Percentiles rank a stretch among this genome's conserved stretches.
Conservation (phyloP, 2,888 invertebrate genomes). For the Pristionchus entomophagus region DNA sequence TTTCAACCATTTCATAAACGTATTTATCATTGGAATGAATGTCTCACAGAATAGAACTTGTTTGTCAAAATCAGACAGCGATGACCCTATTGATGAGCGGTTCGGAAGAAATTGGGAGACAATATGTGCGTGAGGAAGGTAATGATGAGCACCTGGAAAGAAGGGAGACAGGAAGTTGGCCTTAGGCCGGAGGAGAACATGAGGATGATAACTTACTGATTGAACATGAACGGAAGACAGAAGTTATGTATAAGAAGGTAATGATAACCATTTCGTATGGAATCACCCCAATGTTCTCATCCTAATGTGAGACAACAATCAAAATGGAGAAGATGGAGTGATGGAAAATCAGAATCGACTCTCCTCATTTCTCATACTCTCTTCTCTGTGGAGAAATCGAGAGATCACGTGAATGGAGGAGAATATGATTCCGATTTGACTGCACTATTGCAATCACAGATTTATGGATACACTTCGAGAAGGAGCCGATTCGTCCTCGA, state of each 20-base stretch:
- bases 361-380: too few species aligned
- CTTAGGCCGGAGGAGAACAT: too few species aligned
- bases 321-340: neutral
- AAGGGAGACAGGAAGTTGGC: too few species aligned
- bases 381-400: too few species aligned
- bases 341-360: neutral
- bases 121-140: neutral
- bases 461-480: slow-evolving; percentile 1
- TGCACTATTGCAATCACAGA: neutral
- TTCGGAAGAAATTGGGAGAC: neutral
- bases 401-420: too few species aligned
- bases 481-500: neutral
- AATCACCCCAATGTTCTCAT: too few species aligned
- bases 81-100: neutral
- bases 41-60: neutral
- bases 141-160: neutral
- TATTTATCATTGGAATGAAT: slow-evolving; percentile 24
- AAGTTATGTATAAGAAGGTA: too few species aligned
- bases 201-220: too few species aligned
- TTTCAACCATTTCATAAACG: neutral
- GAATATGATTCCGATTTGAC: too few species aligned
- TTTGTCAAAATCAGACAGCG: neutral
- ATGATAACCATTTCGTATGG: too few species aligned
- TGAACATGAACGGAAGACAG: too few species aligned
- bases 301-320: too few species aligned